Evolutionary conservation across 2,113 vertebrate species (phyloP), one percentile per base, ranked within the genome.

Genomic region (Lichenostomus cassidix): DNA sequence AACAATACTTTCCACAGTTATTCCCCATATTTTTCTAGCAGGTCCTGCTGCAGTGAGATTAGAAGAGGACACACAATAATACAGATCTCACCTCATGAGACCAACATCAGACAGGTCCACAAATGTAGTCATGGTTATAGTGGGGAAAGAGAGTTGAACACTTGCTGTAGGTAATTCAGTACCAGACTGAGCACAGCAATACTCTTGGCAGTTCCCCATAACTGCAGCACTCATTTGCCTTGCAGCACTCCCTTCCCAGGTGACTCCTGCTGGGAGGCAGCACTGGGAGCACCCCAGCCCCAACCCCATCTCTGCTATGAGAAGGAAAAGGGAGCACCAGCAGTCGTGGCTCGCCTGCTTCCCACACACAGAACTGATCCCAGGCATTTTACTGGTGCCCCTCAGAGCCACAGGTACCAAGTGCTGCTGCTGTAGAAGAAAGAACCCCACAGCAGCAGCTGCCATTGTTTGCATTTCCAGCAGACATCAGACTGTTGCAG

Each of bases 311-410:
- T 75, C 58, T 33, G 56, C 74, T 25, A 7, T 3, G 12, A 67
- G 39, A 31, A 71, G 55, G 41, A 10, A n/a, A 82, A 33, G 11
- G 44, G 58, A 79, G 62, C 70, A 49, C 19, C 39, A 64, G 39
- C 9, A 9, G 41, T 52, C 0, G 0, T 10, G 5, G 55, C 41
- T 81, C 0, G 0, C 47, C 17, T 21, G 21, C 15, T 81, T 80
- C 60, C 44, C 5, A 8, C 46, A 37, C 56, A 50, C 2, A 4
- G 81, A 78, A 46, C 12, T 23, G 69, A 59, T 42, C 14, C 21
- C 19, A 8, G 64, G 59, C 22, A 71, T 27, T 70, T 28, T 15
- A 53, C 19, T 44, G 59, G 33, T 3, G 1, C 10, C n/a, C 55
- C 31, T 49, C 65, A 64, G 19, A 49, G 55, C 3, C 23, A 19